A percentile compares a stretch with the other conserved stretches of the same genome.
Evolutionary conservation across 2,797 vertebrate genomes (phyloP).

Genomic region (Brachyrhaphis roseni): DNA sequence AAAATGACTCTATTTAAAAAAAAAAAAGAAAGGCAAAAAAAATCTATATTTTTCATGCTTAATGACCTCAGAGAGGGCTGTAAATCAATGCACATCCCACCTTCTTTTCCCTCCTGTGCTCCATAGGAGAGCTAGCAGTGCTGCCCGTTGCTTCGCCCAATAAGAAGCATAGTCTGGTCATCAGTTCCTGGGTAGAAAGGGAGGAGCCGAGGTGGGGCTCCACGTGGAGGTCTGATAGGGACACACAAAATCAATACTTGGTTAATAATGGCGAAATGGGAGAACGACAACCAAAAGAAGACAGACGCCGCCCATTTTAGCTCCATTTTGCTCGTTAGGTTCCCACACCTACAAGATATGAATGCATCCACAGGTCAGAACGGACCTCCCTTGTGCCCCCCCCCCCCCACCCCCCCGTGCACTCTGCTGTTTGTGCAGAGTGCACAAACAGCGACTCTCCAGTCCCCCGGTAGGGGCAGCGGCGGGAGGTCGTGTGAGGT

Average conservation of each 20-base stretch:
- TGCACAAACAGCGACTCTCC: conserved; percentile 55
- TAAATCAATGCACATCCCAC: conserved; percentile 75
- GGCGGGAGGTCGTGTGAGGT: conserved; percentile 64
- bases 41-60: conserved; percentile 18
- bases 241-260: conserved; percentile 52
- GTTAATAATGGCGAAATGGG: conserved; percentile 24
- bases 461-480: conserved; percentile 45
- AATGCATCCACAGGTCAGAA: conserved; percentile 59
- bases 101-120: conserved; percentile 91
- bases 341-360: conserved; percentile 38
- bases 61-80: conserved; percentile 37
- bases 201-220: conserved; percentile 91
- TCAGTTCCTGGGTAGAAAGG: conserved; percentile 94
- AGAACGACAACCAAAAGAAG: conserved; percentile 25
- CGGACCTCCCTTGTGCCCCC: neutral
- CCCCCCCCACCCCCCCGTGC: neutral
- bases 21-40: neutral
- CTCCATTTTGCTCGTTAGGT: conserved; percentile 16
- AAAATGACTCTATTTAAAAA: neutral
- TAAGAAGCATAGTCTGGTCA: conserved; percentile 98
- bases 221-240: conserved; percentile 83
- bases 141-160: conserved; percentile 94
- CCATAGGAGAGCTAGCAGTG: conserved; percentile 88
- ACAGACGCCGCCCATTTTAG: conserved; percentile 22
- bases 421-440: too few relatives aligned